These are phyloP conservation scores for Latrodectus elegans DNA, from an alignment of 2,888 invertebrate species.

Conservation along the genomic window DNA sequence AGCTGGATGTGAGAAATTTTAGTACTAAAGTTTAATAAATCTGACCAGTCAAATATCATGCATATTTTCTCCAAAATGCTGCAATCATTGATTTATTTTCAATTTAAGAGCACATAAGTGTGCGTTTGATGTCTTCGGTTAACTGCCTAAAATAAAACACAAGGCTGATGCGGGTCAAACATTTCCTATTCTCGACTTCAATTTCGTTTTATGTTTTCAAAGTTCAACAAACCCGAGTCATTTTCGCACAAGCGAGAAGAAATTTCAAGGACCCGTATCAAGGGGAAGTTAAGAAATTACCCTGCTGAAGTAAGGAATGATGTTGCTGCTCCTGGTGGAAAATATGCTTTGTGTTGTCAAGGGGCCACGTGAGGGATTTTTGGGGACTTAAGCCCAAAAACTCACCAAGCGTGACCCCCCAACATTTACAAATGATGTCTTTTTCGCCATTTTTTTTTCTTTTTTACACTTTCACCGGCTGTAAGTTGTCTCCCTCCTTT, in stretches of 20 bases:
- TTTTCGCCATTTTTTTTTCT: conserved; percentile 6
- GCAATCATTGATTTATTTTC: too few species aligned
- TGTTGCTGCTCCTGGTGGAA: not conserved
- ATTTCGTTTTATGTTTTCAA: too few species aligned
- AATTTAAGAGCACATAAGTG: too few species aligned
- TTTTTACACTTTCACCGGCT: conserved; percentile 15
- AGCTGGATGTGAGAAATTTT: too few species aligned
- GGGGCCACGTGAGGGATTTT: conserved; percentile 25
- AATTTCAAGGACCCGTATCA: not conserved
- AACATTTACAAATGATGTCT: conserved; percentile 34
- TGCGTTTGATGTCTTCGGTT: too few species aligned
- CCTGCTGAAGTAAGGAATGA: not conserved
- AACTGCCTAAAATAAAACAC: too few species aligned
- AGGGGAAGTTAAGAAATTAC: not conserved
- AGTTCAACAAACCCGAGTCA: not conserved
- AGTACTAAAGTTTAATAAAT: too few species aligned
- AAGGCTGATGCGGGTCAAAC: too few species aligned
- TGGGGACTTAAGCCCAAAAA: conserved; percentile 32
- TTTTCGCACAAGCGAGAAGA: not conserved
- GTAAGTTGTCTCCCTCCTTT: conserved; percentile 2
- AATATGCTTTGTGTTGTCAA: conserved; percentile 18
- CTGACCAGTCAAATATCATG: too few species aligned
- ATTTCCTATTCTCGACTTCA: too few species aligned
- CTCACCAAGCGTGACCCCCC: conserved; percentile 34
- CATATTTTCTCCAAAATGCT: too few species aligned